A percentile compares a stretch with the other conserved stretches of the same genome.
phyloP scores from a whole-genome alignment of 2,113 vertebrate species.

The Strigops habroptila region DNA sequence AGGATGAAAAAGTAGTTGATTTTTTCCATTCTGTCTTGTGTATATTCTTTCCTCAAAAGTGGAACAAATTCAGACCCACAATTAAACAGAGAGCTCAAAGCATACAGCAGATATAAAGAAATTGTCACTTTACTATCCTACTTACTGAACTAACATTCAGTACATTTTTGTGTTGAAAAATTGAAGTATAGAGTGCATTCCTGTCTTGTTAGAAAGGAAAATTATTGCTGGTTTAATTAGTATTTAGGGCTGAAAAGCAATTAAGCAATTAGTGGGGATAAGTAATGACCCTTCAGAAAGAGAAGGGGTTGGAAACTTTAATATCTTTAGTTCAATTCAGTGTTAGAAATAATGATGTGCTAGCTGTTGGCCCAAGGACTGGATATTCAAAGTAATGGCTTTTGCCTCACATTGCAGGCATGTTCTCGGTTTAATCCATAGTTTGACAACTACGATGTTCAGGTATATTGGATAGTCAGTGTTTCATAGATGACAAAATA shows the following conservation, averaged over 20 bases:
- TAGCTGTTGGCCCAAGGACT: not conserved
- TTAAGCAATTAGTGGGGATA: not conserved
- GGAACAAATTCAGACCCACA: conserved; percentile 36
- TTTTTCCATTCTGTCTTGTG: conserved; percentile 32
- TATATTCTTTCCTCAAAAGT: conserved; percentile 30
- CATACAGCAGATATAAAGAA: not conserved
- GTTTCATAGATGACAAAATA: not conserved
- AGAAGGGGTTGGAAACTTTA: not conserved
- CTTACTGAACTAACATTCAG: conserved; percentile 26
- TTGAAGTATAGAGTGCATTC: not conserved
- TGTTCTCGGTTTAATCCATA: not conserved
- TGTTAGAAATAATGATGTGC: not conserved
- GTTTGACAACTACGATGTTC: not conserved
- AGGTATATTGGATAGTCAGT: not conserved
- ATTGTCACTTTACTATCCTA: not conserved
- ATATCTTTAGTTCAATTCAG: not conserved
- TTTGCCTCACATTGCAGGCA: conserved; percentile 43
- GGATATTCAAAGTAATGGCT: not conserved
- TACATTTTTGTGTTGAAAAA: not conserved
- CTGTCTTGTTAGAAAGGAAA: not conserved
- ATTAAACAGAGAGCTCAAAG: conserved; percentile 3
- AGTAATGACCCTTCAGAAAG: conserved; percentile 8
- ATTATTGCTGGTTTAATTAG: not conserved
- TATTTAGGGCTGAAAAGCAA: not conserved
- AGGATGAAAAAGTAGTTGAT: conserved; percentile 38